phyloP scores from a whole-genome alignment of 2,113 vertebrate species.

The Actinemys pallida region DNA sequence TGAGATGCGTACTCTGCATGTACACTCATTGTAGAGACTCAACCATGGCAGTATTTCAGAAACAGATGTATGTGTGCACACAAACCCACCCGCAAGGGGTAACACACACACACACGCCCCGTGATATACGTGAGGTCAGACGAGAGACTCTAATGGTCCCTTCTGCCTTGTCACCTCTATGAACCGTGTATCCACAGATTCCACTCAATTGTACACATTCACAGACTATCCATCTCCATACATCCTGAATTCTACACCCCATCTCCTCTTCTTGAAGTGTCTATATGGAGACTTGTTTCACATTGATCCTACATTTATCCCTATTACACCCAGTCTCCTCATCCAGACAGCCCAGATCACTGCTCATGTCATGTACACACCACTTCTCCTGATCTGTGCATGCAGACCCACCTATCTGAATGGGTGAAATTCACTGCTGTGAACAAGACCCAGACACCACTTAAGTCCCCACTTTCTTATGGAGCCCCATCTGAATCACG shows the following conservation, averaged over 20 bases:
- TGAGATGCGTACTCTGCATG: neutral
- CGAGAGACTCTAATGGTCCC: too few relatives aligned
- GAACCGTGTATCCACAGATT: too few relatives aligned
- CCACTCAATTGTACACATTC: too few relatives aligned
- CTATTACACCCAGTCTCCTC: rapidly evolving
- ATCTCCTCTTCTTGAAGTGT: too few relatives aligned
- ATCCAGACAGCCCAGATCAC: neutral
- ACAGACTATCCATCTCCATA: too few relatives aligned
- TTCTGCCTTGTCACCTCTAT: too few relatives aligned
- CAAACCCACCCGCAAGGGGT: too few relatives aligned
- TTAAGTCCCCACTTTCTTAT: rapidly evolving
- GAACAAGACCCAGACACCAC: neutral
- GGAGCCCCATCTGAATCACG: neutral
- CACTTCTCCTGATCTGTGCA: neutral
- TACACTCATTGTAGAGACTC: neutral
- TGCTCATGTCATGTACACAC: rapidly evolving
- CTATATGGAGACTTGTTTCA: too few relatives aligned
- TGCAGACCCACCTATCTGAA: neutral
- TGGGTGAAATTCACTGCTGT: slow-evolving; percentile 21
- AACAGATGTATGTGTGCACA: neutral
- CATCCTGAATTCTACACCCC: too few relatives aligned
- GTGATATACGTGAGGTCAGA: too few relatives aligned
- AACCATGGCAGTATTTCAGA: neutral
- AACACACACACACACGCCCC: too few relatives aligned
- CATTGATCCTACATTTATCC: rapidly evolving